Conservation (phyloP, 2,113 vertebrate genomes). For the Excalfactoria chinensis region DNA sequence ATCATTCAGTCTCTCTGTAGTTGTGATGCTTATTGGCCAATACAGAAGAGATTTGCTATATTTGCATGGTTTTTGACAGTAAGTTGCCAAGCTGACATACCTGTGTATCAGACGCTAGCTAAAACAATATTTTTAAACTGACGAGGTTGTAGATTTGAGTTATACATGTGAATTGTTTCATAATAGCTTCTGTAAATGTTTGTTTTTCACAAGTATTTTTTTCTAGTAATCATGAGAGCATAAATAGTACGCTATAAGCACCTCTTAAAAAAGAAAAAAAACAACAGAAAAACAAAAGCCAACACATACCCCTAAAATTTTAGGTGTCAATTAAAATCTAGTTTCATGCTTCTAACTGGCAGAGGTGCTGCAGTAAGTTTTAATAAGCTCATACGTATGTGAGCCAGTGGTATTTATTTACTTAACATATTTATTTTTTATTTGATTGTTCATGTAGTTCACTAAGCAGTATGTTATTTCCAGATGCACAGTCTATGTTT, state of each 20-base stretch:
- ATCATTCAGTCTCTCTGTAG: neutral
- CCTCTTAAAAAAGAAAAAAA: neutral
- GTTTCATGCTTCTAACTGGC: neutral
- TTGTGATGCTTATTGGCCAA: neutral
- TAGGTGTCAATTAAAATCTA: neutral
- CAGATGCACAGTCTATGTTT: constrained; percentile 11
- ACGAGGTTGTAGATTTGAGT: neutral
- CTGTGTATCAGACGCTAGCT: neutral
- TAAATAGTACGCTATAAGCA: neutral
- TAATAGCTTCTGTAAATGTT: neutral
- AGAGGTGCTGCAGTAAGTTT: neutral
- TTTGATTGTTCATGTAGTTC: neutral
- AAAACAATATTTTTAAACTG: neutral
- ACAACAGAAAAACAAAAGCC: too few relatives aligned
- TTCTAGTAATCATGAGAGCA: neutral
- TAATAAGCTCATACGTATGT: neutral
- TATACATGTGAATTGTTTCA: neutral
- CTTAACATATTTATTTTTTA: constrained; percentile 6
- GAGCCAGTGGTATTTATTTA: neutral
- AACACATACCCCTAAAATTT: neutral
- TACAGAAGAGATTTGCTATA: neutral
- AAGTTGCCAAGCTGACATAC: neutral
- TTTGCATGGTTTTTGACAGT: neutral
- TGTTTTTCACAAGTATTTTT: neutral
- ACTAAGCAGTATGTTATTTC: constrained; percentile 34